Evolutionary conservation across 2,888 invertebrate genomes (phyloP).

Genomic region (Drosophila rellima): DNA sequence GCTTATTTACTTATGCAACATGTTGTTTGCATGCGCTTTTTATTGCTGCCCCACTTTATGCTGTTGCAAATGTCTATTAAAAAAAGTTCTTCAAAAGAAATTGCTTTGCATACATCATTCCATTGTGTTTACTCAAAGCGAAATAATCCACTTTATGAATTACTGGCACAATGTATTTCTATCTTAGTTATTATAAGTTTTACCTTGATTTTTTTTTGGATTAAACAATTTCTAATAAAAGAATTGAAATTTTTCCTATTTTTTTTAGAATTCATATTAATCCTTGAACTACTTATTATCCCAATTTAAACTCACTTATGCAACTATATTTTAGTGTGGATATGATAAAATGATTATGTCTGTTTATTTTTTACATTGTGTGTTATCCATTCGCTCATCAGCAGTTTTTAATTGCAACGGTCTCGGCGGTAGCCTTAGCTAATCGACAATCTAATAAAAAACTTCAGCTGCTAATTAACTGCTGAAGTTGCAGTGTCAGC

Average conservation of each 20-base stretch:
- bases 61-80: constrained; percentile 19
- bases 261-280: too few species aligned
- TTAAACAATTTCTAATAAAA: too few species aligned
- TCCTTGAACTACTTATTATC: too few species aligned
- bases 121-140: not conserved
- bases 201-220: not conserved
- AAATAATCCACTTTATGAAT: constrained; percentile 12
- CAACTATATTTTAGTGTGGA: too few species aligned
- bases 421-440: constrained; percentile 20
- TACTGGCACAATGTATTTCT: not conserved
- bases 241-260: too few species aligned
- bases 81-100: constrained; percentile 11
- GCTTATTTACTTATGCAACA: constrained; percentile 51
- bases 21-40: constrained; percentile 36
- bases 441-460: constrained; percentile 56
- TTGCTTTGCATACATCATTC: constrained; percentile 6
- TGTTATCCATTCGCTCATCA: constrained; percentile 32
- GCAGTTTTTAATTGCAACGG: constrained; percentile 28
- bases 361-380: not conserved
- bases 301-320: not conserved
- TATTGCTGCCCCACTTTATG: constrained; percentile 40
- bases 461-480: constrained; percentile 56
- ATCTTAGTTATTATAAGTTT: not conserved
- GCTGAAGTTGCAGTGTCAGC: constrained; percentile 24
- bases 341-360: not conserved